Conservation (phyloP, 92 coral and sea anemone genomes). For the Diadumene lineata region DNA sequence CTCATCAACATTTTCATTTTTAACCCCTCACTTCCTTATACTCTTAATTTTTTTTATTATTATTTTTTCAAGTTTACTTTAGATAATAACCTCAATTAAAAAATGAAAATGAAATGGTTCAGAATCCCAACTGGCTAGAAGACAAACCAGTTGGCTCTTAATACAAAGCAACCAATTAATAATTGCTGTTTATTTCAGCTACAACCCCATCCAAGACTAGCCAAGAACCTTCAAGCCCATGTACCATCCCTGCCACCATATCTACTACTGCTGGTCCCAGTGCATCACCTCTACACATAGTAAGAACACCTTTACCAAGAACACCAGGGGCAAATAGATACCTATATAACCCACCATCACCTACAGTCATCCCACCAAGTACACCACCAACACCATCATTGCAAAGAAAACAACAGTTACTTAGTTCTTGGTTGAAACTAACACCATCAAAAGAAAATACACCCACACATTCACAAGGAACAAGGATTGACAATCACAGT, state of each 20-base stretch:
- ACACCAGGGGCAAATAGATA: background rate
- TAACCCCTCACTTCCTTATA: no score
- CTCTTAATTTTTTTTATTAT: no score
- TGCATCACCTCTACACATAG: background rate
- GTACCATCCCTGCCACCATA: background rate
- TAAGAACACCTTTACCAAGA: background rate
- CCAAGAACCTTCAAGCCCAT: background rate
- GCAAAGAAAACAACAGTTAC: slow-evolving; percentile 78
- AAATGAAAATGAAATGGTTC: no score
- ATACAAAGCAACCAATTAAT: no score
- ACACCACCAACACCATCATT: slow-evolving; percentile 48
- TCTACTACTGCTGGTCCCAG: background rate
- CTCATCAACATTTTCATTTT: background rate
- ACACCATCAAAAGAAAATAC: slow-evolving; percentile 37
- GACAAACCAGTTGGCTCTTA: no score
- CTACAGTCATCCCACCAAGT: slow-evolving; percentile 10
- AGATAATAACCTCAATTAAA: no score
- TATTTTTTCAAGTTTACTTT: no score
- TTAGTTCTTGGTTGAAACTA: slow-evolving; percentile 71
- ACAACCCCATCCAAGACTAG: background rate
- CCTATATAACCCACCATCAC: slow-evolving; percentile 17
- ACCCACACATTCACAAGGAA: no score
- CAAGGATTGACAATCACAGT: no score
- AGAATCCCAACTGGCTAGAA: no score
- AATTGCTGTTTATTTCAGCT: no score